Evolutionary conservation across 2,113 vertebrate genomes (phyloP).

Genomic region (Hydropotes inermis): DNA sequence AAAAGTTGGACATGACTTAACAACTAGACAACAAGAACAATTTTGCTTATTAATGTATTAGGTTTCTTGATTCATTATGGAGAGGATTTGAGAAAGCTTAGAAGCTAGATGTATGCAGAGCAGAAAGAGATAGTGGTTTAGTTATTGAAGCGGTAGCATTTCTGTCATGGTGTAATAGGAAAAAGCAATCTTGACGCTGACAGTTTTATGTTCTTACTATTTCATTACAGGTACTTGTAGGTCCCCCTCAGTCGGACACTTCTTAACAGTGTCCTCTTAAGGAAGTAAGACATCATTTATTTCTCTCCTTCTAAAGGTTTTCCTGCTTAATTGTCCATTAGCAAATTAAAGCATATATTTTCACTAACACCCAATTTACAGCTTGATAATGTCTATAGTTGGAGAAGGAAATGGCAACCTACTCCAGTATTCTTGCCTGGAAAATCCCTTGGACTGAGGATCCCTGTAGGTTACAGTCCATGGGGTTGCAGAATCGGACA

Average conservation of each 20-base stretch:
- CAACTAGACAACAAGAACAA: background rate
- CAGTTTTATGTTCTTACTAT: background rate
- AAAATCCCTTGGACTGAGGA: too few species aligned
- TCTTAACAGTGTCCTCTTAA: background rate
- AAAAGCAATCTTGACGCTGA: background rate
- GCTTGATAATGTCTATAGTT: background rate
- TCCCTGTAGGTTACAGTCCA: too few species aligned
- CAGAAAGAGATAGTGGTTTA: background rate
- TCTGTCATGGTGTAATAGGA: background rate
- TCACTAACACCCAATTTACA: background rate
- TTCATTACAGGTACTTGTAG: constrained; percentile 12
- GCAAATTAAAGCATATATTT: constrained; percentile 22
- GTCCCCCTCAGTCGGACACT: background rate
- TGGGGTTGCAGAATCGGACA: too few species aligned
- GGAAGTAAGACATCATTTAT: background rate
- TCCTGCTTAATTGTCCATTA: background rate
- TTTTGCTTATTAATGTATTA: background rate
- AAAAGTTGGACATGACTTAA: background rate
- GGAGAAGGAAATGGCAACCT: too few species aligned
- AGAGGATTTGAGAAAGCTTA: background rate
- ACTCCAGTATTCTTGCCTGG: too few species aligned
- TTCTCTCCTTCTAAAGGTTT: constrained; percentile 44
- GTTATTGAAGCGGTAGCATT: background rate
- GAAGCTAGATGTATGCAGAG: constrained; percentile 14
- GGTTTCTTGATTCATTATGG: background rate